These are phyloP conservation scores for Thecocarcelia acutangulata DNA, from an alignment of 2,888 invertebrate species.

Conservation along the genomic window DNA sequence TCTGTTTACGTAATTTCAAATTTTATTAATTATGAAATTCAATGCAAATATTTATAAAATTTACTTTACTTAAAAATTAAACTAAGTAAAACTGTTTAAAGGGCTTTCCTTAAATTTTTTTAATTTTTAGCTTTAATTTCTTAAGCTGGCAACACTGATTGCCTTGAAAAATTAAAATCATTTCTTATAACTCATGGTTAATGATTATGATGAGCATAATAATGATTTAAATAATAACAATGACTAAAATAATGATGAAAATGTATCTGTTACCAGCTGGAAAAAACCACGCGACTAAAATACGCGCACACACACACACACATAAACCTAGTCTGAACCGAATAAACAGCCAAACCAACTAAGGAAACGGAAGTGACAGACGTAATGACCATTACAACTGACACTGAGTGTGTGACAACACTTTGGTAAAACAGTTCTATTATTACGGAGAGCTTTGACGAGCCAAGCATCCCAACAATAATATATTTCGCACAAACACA, in stretches of 20 bases:
- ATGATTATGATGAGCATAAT: slow-evolving; percentile 57
- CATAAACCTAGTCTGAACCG: not conserved
- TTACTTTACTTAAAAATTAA: no score
- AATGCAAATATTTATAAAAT: no score
- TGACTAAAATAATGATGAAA: slow-evolving; percentile 52
- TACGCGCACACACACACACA: not conserved
- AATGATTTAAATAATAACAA: slow-evolving; percentile 59
- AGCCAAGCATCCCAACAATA: slow-evolving; percentile 25
- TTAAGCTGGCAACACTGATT: slow-evolving; percentile 23
- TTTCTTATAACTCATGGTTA: slow-evolving; percentile 41
- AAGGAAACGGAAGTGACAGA: slow-evolving; percentile 68
- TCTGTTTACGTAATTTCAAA: no score
- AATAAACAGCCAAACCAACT: slow-evolving; percentile 33
- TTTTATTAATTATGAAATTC: no score
- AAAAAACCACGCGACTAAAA: not conserved
- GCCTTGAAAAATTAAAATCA: slow-evolving; percentile 13
- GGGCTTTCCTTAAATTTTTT: no score
- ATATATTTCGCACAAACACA: slow-evolving; percentile 30
- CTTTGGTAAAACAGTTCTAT: slow-evolving; percentile 34
- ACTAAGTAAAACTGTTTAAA: no score
- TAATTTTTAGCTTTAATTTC: not conserved
- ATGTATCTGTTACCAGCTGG: slow-evolving; percentile 17
- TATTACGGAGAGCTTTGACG: slow-evolving; percentile 2
- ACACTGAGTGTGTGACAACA: slow-evolving; percentile 66
- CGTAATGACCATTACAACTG: slow-evolving; percentile 69